phyloP scores from a whole-genome alignment of 1,140 invertebrate genomes.

The Hestina assimilis region DNA sequence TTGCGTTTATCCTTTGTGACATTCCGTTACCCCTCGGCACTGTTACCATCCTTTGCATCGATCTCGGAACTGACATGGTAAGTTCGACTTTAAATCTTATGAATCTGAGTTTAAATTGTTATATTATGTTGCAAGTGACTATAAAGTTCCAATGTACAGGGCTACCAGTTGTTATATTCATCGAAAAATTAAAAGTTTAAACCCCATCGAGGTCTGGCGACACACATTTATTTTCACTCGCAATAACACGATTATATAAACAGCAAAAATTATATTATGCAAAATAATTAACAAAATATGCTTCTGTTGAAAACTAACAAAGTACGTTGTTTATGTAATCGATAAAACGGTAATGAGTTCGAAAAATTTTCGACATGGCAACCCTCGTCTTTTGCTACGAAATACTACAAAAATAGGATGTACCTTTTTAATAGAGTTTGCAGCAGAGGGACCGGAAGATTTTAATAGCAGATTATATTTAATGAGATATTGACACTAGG shows the following conservation, averaged over 20 bases:
- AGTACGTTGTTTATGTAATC: neutral
- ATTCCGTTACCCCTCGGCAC: conserved; percentile 98
- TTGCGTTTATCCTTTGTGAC: conserved; percentile 97
- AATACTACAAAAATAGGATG: neutral
- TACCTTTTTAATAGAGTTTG: conserved; percentile 19
- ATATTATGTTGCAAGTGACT: conserved; percentile 10
- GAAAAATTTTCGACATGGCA: neutral
- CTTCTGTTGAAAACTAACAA: neutral
- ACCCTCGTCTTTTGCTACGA: neutral
- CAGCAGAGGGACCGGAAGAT: conserved; percentile 28
- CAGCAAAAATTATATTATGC: neutral
- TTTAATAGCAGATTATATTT: conserved; percentile 21
- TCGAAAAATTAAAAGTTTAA: neutral
- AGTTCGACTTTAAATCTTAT: conserved; percentile 72
- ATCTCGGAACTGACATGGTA: conserved; percentile 99
- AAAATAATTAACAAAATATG: too few relatives aligned
- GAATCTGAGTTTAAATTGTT: neutral
- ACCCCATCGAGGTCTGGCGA: neutral
- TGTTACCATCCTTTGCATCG: conserved; percentile 99
- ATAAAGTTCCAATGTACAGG: too few relatives aligned
- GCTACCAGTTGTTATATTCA: neutral
- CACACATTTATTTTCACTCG: neutral
- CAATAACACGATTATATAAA: neutral
- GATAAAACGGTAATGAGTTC: neutral
- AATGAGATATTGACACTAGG: conserved; percentile 79